Evolutionary conservation across 1,140 invertebrate species (phyloP).

Genomic region (Brachionus asplanchnoidis): DNA sequence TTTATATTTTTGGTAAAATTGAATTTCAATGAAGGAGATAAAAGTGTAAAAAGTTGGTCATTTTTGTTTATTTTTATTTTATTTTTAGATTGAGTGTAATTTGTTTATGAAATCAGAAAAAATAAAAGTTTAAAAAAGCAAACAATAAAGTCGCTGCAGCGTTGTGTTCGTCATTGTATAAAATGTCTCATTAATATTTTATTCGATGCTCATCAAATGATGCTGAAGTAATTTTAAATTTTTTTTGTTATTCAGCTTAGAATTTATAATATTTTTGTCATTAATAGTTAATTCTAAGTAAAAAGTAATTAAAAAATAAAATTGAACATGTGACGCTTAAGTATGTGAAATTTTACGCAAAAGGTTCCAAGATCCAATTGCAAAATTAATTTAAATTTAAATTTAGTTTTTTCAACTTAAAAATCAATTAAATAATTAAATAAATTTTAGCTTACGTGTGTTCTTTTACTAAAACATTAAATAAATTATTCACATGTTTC

Average conservation of each 20-base stretch:
- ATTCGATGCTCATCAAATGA: neutral
- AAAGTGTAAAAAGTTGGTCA: no score
- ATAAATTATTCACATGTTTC: no score
- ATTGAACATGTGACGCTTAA: no score
- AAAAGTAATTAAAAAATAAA: neutral
- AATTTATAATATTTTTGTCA: neutral
- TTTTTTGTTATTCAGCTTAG: neutral
- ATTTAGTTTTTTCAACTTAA: neutral
- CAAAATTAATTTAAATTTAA: neutral
- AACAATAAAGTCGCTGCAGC: no score
- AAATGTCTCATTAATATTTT: neutral
- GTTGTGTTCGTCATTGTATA: neutral
- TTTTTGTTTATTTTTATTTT: no score
- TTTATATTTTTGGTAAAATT: neutral
- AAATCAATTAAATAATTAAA: neutral
- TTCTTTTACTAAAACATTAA: no score
- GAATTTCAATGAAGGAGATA: neutral
- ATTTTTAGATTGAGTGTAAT: no score
- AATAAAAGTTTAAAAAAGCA: no score
- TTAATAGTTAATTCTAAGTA: neutral
- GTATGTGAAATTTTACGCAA: neutral
- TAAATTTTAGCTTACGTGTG: neutral
- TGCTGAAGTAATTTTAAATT: neutral
- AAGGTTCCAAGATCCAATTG: neutral
- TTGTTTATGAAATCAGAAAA: no score